Base-by-base conservation (phyloP, 2,113 vertebrate species). In the Leptobrachium ailaonicum region DNA sequence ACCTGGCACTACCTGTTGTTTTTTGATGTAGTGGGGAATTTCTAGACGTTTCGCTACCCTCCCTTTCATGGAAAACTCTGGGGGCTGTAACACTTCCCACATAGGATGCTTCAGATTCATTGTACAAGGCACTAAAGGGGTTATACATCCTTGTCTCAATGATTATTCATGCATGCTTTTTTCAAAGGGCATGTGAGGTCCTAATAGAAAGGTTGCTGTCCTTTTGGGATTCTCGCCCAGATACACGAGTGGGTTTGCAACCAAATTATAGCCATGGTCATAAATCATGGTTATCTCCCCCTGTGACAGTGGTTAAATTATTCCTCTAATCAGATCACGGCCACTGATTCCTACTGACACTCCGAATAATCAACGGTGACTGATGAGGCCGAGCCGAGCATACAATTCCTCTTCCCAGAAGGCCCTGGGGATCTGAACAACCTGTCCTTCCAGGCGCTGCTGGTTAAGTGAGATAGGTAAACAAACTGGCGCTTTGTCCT, bases 291-390 rank as follows among this genome's bases (percentile, higher is more conserved):
- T 74, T 80, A 80, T 80, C 78, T 80, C 78, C 68, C 63, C 78
- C 68, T 80, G 78, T 80, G 78, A 80, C 78, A 80, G 78, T 80
- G 78, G 78, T 80, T 80, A 80, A 80, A 80, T 80, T 80, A 80
- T 80, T 80, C 78, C 78, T 80, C 78, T 80, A 80, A 80, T 80
- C 78, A 80, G 78, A 80, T 80, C 78, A 80, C 71, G 78, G 78
- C 78, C 78, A 80, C 78, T 80, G 78, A 80, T 80, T 80, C 78
- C 78, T 80, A 80, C 78, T 80, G 78, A 80, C 78, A 80, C 78
- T 68, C 64, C 78, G 71, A 80, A 80, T 80, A 80, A 80, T 80
- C 78, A 80, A 74, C 78, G 63, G 78, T 80, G 78, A 80, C 78
- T 80, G 78, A 80, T 80, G 78, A 80, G 78, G 78, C 78, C 41